Evolutionary conservation across 2,797 vertebrate genomes (phyloP), one percentile per base, ranked within the genome.

Genomic region (Ataeniobius toweri): DNA sequence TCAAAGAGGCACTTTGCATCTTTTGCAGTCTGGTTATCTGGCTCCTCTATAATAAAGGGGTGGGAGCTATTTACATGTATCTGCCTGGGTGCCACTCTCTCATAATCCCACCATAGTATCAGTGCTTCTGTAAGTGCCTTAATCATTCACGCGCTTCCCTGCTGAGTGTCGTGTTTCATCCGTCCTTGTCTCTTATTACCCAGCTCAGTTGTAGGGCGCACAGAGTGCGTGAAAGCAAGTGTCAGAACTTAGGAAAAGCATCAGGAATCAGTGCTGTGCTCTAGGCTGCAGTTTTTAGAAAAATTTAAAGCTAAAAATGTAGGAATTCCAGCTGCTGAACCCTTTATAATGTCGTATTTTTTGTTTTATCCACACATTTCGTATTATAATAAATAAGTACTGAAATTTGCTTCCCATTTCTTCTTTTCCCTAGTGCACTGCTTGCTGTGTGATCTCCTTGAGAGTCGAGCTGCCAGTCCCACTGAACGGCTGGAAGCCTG

Each of bases 121-220:
- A 79, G 79, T 74, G 75, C 83, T 86, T 87, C 75, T 84, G 78
- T 86, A 80, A 88, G 89, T 86, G 89, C 91, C 83, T 89, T 81
- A 85, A 81, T 75, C 81, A 81, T 90, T 94, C 91, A 93, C 65
- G 86, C 88, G 90, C 80, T 81, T 93, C 80, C 86, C 74, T 61
- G 85, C 86, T 82, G 83, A 86, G 92, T 92, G 86, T 93, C 89
- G 85, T 89, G 80, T 94, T 94, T 93, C 92, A 87, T 86, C 72
- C 85, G 88, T 86, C 88, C 90, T 90, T 89, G 88, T 93, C 86
- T 93, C 90, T 76, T 73, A 88, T 93, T 93, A 92, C 92, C 73
- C 76, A 36, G 78, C 84, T 88, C 63, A 53, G 80, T 86, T 89
- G 86, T 85, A 84, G 83, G 91, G 79, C 79, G 84, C 78, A 85